Conservation (phyloP, 2,797 vertebrate species). For the Enteromius treurensis region DNA sequence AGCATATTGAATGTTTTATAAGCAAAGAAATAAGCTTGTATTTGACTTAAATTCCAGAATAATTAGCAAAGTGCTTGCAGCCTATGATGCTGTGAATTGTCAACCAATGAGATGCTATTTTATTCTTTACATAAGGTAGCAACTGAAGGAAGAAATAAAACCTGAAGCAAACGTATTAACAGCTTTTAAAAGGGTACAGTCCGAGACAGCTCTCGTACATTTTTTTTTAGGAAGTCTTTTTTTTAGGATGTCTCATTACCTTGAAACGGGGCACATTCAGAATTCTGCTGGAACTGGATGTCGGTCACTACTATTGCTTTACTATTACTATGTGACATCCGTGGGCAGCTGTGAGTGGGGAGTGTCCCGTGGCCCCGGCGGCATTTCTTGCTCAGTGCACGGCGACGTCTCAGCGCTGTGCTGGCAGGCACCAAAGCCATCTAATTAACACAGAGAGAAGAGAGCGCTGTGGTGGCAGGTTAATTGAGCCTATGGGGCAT, state of each 20-base stretch:
- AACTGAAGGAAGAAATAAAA: not conserved
- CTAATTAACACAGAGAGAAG: constrained; percentile 72
- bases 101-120: too few relatives aligned
- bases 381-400: constrained; percentile 49
- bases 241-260: not conserved
- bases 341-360: constrained; percentile 1
- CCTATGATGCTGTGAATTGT: too few relatives aligned
- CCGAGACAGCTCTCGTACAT: not conserved
- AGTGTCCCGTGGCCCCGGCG: constrained; percentile 53
- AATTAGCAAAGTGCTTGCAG: too few relatives aligned
- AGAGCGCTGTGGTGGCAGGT: constrained; percentile 63
- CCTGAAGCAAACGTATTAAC: not conserved
- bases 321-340: not conserved
- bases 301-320: not conserved
- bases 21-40: too few relatives aligned
- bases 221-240: not conserved
- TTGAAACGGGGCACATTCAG: not conserved
- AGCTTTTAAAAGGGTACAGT: not conserved
- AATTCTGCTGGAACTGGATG: not conserved
- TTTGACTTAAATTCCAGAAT: too few relatives aligned
- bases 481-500: constrained; percentile 77
- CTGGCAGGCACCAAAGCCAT: constrained; percentile 65
- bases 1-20: too few relatives aligned
- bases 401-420: constrained; percentile 42
- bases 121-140: too few relatives aligned